Evolutionary conservation across 2,113 vertebrate genomes (phyloP).

Genomic region (Pontoporia blainvillei): DNA sequence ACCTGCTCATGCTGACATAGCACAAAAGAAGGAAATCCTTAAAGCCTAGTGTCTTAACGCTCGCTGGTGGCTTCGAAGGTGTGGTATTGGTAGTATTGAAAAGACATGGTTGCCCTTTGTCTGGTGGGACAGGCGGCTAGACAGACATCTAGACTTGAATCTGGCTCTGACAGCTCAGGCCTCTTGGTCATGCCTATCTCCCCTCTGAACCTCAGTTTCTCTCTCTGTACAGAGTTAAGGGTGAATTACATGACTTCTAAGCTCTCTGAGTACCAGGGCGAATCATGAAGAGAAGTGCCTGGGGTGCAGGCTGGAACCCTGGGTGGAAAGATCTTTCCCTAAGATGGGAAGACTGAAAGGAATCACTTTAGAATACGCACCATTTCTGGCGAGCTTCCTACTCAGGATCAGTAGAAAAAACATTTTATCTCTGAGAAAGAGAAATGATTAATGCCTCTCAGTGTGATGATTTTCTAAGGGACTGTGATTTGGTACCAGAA

Average conservation of each 20-base stretch:
- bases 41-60: not conserved
- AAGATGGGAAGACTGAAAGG: not conserved
- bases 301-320: not conserved
- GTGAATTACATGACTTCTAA: not conserved
- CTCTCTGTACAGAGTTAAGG: not conserved
- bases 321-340: not conserved
- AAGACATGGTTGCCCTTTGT: not conserved
- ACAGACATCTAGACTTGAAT: not conserved
- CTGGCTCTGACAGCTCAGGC: not conserved
- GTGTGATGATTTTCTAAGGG: not conserved
- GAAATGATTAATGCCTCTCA: not conserved
- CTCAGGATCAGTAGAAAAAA: not conserved
- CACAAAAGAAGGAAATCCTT: not conserved
- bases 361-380: not conserved
- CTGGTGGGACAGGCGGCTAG: not conserved
- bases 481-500: conserved; percentile 39
- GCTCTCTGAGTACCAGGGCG: not conserved
- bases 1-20: not conserved
- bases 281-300: not conserved
- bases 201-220: not conserved
- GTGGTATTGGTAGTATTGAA: not conserved
- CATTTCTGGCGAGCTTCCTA: not conserved
- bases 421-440: not conserved
- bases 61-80: not conserved
- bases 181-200: not conserved